Percentiles rank a stretch among this genome's conserved stretches.
Conservation (phyloP, 2,113 vertebrate species). For the Bombycilla garrulus region DNA sequence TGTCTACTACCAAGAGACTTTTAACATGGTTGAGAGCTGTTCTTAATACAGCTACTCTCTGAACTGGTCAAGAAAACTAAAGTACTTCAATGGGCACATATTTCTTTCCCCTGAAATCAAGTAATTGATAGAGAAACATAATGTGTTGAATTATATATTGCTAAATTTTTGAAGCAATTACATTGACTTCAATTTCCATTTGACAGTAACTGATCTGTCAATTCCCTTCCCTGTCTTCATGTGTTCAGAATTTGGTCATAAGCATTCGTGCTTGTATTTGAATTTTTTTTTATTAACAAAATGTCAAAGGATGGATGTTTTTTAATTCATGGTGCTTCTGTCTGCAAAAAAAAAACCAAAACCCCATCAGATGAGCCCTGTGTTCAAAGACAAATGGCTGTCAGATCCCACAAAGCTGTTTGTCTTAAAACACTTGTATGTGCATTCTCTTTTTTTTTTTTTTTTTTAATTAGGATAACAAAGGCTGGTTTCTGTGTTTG, state of each 20-base stretch:
- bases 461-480: neutral
- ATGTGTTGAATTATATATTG: neutral
- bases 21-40: constrained; percentile 14
- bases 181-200: constrained; percentile 1
- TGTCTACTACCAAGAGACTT: constrained; percentile 6
- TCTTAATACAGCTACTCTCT: constrained; percentile 14
- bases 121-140: constrained; percentile 36
- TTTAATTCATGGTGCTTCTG: neutral
- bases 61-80: constrained; percentile 22
- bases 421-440: neutral
- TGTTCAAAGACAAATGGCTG: neutral
- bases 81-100: neutral
- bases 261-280: neutral
- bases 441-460: neutral
- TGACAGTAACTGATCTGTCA: neutral
- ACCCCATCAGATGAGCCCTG: neutral
- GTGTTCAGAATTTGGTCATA: neutral
- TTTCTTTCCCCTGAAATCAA: constrained; percentile 29
- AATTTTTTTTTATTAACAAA: constrained; percentile 17
- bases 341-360: neutral
- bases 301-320: constrained; percentile 12
- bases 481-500: neutral
- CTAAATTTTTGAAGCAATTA: constrained; percentile 9
- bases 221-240: neutral
- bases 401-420: neutral